A percentile compares a stretch with the other conserved stretches of the same genome.
These are phyloP conservation scores for Nematostella vectensis DNA, from an alignment of 92 coral and sea anemone species.

Conservation along the genomic window DNA sequence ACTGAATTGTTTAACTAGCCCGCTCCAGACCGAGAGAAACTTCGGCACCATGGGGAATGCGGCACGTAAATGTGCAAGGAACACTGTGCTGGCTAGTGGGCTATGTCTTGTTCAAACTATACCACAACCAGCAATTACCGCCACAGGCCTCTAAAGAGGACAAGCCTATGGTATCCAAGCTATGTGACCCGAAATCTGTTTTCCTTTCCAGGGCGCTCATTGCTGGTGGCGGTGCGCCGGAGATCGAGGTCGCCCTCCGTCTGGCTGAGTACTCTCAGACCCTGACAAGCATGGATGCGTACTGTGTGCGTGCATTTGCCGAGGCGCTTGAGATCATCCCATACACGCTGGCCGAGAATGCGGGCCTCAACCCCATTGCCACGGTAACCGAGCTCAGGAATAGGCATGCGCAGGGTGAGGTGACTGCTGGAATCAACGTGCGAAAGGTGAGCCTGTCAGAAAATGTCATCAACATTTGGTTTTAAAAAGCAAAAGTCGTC, in stretches of 20 bases:
- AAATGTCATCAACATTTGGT: too few species aligned
- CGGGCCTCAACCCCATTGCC: constrained; percentile 92
- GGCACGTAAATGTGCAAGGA: too few species aligned
- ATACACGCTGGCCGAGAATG: constrained; percentile 90
- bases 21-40: too few species aligned
- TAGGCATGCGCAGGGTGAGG: constrained; percentile 90
- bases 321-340: constrained; percentile 92
- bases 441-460: constrained; percentile 82
- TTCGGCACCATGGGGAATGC: too few species aligned
- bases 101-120: too few species aligned
- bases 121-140: too few species aligned
- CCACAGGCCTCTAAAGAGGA: too few species aligned
- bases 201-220: constrained; percentile 63
- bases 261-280: constrained; percentile 86
- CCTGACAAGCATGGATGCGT: constrained; percentile 88
- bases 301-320: constrained; percentile 90
- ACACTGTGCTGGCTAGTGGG: too few species aligned
- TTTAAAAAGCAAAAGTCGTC: not conserved
- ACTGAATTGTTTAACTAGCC: too few species aligned
- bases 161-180: too few species aligned
- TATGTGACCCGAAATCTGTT: too few species aligned
- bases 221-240: constrained; percentile 98
- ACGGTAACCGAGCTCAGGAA: constrained; percentile 92
- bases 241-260: constrained; percentile 79
- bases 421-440: constrained; percentile 89